A percentile compares a stretch with the other conserved stretches of the same genome.
These are phyloP conservation scores for Eubasilissa regina DNA, from an alignment of 1,140 invertebrate genomes.

Conservation along the genomic window DNA sequence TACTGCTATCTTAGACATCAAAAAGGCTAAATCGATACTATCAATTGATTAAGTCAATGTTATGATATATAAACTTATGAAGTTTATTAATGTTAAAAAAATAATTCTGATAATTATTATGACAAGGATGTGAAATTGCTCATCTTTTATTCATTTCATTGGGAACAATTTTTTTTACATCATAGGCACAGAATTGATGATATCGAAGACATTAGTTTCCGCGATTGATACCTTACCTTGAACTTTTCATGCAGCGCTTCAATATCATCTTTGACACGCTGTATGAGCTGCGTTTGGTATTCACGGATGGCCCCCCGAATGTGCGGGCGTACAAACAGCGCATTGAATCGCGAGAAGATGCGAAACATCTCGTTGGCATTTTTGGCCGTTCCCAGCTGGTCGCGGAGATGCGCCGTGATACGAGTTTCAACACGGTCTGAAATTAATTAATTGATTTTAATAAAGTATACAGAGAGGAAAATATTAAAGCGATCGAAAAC, in stretches of 20 bases:
- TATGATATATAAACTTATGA: too few relatives aligned
- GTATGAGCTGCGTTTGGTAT: conserved; percentile 99
- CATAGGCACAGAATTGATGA: too few relatives aligned
- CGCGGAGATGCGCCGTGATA: conserved; percentile 95
- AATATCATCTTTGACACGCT: conserved; percentile 99
- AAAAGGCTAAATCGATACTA: too few relatives aligned
- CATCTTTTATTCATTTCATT: too few relatives aligned
- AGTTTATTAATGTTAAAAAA: too few relatives aligned
- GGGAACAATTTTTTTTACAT: too few relatives aligned
- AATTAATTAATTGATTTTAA: conserved; percentile 6
- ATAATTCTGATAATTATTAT: too few relatives aligned
- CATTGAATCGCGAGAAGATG: conserved; percentile 98
- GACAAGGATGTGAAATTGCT: too few relatives aligned
- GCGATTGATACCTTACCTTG: conserved; percentile 77
- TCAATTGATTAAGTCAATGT: too few relatives aligned
- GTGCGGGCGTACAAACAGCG: conserved; percentile 97
- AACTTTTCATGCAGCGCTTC: conserved; percentile 98
- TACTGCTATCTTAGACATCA: too few relatives aligned
- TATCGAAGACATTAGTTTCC: too few relatives aligned
- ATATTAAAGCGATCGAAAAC: conserved; percentile 10
- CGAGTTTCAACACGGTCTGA: conserved; percentile 93
- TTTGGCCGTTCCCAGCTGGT: conserved; percentile 97
- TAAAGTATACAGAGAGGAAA: too few relatives aligned
- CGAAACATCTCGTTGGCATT: conserved; percentile 99
- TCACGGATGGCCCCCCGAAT: conserved; percentile 98